Conservation (phyloP, 2,888 invertebrate species). For the Omphaloscelis lunosa region DNA sequence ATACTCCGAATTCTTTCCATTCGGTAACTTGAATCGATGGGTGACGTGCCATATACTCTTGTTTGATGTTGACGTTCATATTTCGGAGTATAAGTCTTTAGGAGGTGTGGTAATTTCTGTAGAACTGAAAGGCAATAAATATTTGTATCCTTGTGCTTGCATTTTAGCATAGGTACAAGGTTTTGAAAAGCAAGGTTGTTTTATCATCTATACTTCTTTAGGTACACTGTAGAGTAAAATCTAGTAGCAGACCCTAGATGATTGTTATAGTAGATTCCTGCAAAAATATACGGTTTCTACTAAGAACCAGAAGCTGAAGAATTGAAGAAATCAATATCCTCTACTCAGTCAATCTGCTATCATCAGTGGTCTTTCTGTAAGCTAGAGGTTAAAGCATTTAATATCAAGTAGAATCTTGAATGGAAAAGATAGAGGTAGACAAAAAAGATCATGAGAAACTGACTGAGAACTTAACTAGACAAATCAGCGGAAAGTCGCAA, state of each 20-base stretch:
- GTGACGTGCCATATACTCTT: conserved; percentile 20
- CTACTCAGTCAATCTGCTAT: no score
- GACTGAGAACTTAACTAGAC: neutral
- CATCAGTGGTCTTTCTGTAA: no score
- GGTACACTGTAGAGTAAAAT: neutral
- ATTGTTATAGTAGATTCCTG: neutral
- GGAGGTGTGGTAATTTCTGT: conserved; percentile 16
- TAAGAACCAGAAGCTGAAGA: neutral
- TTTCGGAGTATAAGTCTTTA: conserved; percentile 21
- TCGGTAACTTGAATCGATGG: conserved; percentile 57
- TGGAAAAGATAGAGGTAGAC: neutral
- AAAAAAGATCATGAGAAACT: neutral
- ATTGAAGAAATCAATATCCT: neutral
- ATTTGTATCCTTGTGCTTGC: neutral
- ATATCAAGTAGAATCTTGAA: neutral
- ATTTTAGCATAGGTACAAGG: neutral
- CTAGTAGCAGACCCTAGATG: neutral
- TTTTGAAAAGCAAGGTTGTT: neutral
- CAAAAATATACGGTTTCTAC: neutral
- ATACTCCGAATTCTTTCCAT: conserved; percentile 75
- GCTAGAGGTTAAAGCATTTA: neutral
- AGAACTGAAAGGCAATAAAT: neutral
- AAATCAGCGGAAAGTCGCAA: conserved; percentile 13
- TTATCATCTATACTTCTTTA: neutral
- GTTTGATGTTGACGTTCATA: conserved; percentile 22